These are phyloP conservation scores for Meles meles DNA, from an alignment of 2,113 vertebrate species.

Conservation along the genomic window DNA sequence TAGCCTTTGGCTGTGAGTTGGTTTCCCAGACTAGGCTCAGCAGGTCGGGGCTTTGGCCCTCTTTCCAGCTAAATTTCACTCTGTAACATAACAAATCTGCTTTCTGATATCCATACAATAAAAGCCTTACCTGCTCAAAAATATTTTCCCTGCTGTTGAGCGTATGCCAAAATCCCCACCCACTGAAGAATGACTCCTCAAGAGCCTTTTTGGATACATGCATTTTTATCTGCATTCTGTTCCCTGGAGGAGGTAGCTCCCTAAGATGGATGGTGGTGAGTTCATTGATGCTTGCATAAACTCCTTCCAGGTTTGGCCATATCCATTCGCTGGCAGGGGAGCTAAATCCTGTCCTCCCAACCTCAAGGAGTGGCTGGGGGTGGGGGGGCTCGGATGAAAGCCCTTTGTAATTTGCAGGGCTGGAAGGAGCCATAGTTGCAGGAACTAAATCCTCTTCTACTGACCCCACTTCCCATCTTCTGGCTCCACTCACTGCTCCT, in stretches of 20 bases:
- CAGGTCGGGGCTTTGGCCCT: not conserved
- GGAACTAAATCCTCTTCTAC: not conserved
- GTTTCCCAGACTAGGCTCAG: not conserved
- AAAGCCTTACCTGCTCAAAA: constrained; percentile 54
- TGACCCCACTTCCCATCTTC: not conserved
- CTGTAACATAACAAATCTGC: not conserved
- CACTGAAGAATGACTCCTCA: not conserved
- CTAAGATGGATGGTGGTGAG: not conserved
- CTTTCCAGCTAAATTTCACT: constrained; percentile 1
- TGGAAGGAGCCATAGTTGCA: not conserved
- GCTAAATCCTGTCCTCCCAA: not conserved
- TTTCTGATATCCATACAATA: constrained; percentile 6
- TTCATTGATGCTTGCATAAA: not conserved
- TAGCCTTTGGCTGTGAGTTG: not conserved
- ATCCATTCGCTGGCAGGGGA: not conserved
- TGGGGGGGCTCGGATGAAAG: not conserved
- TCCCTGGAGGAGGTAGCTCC: not conserved
- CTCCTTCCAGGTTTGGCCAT: not conserved
- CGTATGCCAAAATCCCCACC: constrained; percentile 40
- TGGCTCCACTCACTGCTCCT: not conserved
- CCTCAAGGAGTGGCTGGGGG: not conserved
- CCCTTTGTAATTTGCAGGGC: not conserved
- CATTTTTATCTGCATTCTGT: not conserved
- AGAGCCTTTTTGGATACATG: not conserved
- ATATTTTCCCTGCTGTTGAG: constrained; percentile 52